phyloP scores from a whole-genome alignment of 1,140 invertebrate species.

The Lerema accius region DNA sequence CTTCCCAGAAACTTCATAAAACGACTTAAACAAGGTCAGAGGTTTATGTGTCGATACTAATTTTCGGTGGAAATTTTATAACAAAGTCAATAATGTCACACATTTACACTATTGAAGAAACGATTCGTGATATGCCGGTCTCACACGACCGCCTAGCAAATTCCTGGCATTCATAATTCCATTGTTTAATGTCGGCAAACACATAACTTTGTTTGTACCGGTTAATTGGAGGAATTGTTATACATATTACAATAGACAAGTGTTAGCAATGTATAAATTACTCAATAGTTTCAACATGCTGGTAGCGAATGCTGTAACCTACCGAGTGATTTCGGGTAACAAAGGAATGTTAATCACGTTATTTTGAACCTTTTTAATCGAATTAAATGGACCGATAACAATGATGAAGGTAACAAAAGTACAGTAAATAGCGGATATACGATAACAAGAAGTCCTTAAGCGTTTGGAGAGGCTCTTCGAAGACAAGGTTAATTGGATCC shows the following conservation, averaged over 20 bases:
- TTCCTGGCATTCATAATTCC: slow-evolving; percentile 2
- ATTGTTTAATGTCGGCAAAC: slow-evolving; percentile 7
- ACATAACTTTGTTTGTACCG: slow-evolving; percentile 3
- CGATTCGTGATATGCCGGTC: not conserved
- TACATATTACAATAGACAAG: slow-evolving; percentile 2
- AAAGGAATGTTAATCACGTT: no score
- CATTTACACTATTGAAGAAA: not conserved
- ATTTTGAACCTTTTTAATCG: no score
- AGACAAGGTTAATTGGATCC: no score
- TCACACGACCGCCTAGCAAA: not conserved
- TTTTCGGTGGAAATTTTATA: slow-evolving; percentile 1
- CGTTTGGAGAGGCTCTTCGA: no score
- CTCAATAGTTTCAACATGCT: slow-evolving; percentile 4
- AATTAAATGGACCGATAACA: no score
- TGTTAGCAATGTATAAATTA: not conserved
- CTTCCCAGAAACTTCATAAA: not conserved
- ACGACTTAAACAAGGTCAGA: not conserved
- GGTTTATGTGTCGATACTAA: not conserved
- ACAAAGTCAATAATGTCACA: not conserved
- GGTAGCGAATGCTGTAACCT: not conserved
- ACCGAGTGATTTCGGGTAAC: not conserved
- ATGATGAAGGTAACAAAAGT: no score
- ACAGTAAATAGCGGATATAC: no score
- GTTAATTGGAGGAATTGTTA: slow-evolving; percentile 7
- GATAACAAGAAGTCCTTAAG: no score